Evolutionary conservation across 2,888 invertebrate genomes (phyloP).

Genomic region (Fragum fragum): DNA sequence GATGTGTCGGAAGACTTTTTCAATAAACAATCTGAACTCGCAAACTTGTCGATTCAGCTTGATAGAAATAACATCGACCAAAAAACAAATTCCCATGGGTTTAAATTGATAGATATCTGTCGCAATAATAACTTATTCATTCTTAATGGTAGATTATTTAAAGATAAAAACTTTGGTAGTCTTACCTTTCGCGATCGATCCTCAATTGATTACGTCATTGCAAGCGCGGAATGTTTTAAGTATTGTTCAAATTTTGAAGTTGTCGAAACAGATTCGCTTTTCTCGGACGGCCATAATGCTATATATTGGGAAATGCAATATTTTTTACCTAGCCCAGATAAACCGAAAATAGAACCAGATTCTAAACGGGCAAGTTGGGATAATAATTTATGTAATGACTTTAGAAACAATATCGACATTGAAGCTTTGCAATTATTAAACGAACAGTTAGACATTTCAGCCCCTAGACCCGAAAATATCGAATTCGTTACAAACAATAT

Average conservation of each 20-base stretch:
- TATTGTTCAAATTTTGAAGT: constrained; percentile 25
- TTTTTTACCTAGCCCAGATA: background rate
- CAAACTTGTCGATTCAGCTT: constrained; percentile 11
- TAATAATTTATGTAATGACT: background rate
- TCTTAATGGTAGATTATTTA: constrained; percentile 30
- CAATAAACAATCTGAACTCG: background rate
- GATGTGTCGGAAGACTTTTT: background rate
- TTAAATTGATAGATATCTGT: constrained; percentile 13
- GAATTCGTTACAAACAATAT: background rate
- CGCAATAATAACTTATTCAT: constrained; percentile 29
- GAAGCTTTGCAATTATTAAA: background rate
- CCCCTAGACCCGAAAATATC: too few relatives aligned
- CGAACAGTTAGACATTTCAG: too few relatives aligned
- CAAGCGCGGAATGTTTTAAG: constrained; percentile 9
- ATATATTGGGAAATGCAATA: background rate
- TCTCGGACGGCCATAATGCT: constrained; percentile 8
- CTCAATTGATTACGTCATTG: constrained; percentile 32
- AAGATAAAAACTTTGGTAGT: constrained; percentile 16
- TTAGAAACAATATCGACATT: background rate
- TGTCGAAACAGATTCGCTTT: constrained; percentile 18
- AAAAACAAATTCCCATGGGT: constrained; percentile 12
- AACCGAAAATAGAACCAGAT: background rate
- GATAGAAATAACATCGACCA: background rate
- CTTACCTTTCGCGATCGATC: constrained; percentile 31
- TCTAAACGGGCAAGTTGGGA: constrained; percentile 3